Evolutionary conservation across 1,140 invertebrate species (phyloP), one percentile per base, ranked within the genome.

Genomic region (Saccostrea echinata): DNA sequence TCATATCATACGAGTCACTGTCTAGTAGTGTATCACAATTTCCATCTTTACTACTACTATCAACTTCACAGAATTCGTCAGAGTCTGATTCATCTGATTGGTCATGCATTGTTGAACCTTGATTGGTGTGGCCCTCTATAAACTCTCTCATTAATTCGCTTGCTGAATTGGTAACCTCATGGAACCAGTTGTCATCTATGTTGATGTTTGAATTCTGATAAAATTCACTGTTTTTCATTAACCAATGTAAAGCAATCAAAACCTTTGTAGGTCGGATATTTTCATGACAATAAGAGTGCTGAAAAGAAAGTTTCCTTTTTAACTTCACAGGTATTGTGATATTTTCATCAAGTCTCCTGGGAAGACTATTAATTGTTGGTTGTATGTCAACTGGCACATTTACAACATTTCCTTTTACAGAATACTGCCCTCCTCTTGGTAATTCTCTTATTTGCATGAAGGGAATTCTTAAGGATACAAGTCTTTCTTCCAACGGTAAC

Each of bases 331-430:
- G 24, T 55, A 90, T 86, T 43, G 86, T 90, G 35, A 27, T 64
- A 51, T 53, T 82, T 16, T 90, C 68, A 88, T 88, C 85, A 18
- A 87, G 53, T 81, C n/a, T 43, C 64, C 89, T 61, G 1, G 89
- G 89, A 13, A 90, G 43, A 55, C 81, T 55, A 81, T 90, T 85
- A 6, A 90, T 61, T 30, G 87, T 88, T 27, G 87, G 84, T 81
- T 84, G 30, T 24, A 84, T 84, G 27, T 64, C 84, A 35, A 84
- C 84, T 82, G 76, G 81, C 13, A 87, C 86, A 82, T 82, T 83
- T 13, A 87, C 76, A 35, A 83, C 55, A 87, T 87, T 83, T 61
- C 76, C 81, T 87, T 83, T 83, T 24, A 51, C 76, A 64, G 76
- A 87, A 24, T 33, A 83, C n/a, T 83, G 83, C 80, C 83, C 33